phyloP scores from a whole-genome alignment of 2,113 vertebrate species.

The Dicentrarchus labrax region DNA sequence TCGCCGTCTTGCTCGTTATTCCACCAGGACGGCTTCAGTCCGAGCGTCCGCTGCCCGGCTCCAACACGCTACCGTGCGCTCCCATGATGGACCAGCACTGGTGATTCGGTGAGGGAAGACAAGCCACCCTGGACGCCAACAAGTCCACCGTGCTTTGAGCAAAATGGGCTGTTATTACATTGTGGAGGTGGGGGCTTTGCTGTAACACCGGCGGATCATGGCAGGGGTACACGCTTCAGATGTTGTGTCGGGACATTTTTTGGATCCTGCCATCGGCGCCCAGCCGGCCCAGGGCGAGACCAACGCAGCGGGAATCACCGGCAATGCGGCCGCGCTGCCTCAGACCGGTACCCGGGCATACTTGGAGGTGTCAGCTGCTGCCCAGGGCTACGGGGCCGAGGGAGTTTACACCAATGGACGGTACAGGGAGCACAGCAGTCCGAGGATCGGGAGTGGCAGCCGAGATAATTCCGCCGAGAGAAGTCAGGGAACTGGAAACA shows the following conservation, averaged over 20 bases:
- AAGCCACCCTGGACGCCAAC: slow-evolving; percentile 39
- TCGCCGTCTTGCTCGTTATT: slow-evolving; percentile 51
- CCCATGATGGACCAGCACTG: slow-evolving; percentile 33
- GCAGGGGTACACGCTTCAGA: slow-evolving; percentile 82
- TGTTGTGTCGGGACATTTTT: slow-evolving; percentile 78
- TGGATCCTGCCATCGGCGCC: slow-evolving; percentile 63
- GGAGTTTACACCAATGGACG: slow-evolving; percentile 83
- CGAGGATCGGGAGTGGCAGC: slow-evolving; percentile 81
- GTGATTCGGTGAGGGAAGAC: slow-evolving; percentile 32
- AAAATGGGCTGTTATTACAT: slow-evolving; percentile 63
- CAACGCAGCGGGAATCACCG: slow-evolving; percentile 60
- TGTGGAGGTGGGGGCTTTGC: slow-evolving; percentile 50
- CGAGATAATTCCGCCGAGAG: slow-evolving; percentile 88
- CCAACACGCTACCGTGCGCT: slow-evolving; percentile 41
- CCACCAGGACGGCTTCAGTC: slow-evolving; percentile 24
- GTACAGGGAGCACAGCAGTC: slow-evolving; percentile 79
- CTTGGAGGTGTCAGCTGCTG: slow-evolving; percentile 79
- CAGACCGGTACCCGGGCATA: slow-evolving; percentile 70
- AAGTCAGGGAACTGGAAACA: slow-evolving; percentile 79
- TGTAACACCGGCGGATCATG: slow-evolving; percentile 81
- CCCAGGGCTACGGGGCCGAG: slow-evolving; percentile 77
- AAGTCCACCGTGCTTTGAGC: slow-evolving; percentile 48
- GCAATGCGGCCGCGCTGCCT: slow-evolving; percentile 58
- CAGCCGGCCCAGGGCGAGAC: slow-evolving; percentile 64
- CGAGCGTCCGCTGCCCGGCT: slow-evolving; percentile 28